Conservation (phyloP, 2,888 invertebrate species). For the Drosophila putrida region DNA sequence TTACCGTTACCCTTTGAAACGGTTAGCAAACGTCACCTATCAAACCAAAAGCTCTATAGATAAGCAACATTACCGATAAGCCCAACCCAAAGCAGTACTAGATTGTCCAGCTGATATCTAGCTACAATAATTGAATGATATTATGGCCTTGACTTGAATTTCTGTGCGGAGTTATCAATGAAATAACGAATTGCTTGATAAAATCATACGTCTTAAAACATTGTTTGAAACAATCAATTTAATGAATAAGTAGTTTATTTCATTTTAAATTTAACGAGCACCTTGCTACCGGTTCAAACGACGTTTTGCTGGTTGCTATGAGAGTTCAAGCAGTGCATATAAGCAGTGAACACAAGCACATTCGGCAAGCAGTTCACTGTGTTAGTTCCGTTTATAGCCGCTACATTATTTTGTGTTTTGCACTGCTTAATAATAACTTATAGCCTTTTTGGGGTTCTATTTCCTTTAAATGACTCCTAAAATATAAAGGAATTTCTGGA, state of each 20-base stretch:
- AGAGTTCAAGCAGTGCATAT: not conserved
- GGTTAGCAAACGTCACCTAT: constrained; percentile 65
- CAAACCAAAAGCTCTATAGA: constrained; percentile 52
- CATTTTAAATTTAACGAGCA: too few species aligned
- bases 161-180: not conserved
- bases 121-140: constrained; percentile 13
- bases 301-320: not conserved
- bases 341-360: not conserved
- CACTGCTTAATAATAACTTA: too few species aligned
- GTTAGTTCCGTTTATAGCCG: not conserved
- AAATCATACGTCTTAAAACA: too few species aligned
- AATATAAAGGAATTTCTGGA: too few species aligned
- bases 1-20: constrained; percentile 60
- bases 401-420: not conserved
- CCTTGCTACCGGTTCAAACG: too few species aligned
- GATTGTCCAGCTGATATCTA: constrained; percentile 36
- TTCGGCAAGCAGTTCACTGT: not conserved
- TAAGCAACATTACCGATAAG: constrained; percentile 45
- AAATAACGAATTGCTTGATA: not conserved
- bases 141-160: constrained; percentile 26
- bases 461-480: too few species aligned
- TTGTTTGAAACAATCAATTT: too few species aligned
- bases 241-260: too few species aligned
- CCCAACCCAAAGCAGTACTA: constrained; percentile 21
- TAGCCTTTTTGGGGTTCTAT: too few species aligned